Base-by-base conservation (phyloP, 1,140 invertebrate genomes). In the Dendrolimus punctatus region DNA sequence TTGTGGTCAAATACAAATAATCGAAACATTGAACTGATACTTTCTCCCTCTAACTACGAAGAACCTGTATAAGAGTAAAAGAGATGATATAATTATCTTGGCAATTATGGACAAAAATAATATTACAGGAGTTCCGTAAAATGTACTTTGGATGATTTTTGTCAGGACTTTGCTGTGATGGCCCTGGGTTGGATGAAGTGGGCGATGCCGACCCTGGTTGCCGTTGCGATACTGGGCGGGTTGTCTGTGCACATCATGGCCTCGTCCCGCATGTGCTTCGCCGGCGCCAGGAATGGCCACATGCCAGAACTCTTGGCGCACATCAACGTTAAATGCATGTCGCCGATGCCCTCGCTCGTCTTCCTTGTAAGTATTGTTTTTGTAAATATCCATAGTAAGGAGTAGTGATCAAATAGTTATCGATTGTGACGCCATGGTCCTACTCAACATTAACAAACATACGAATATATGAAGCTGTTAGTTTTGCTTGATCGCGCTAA, bases 241-340 rank as follows among this genome's bases (percentile, higher is more conserved):
- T 81, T 97, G 2, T 95, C 95, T 60, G 95, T 96, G 40, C 94
- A 95, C 60, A 95, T 97, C 44, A 97, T 97, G 91, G 93, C 95
- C n/a, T 95, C 93, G 8, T 93, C 94, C 37, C 88, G 96, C 56
- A 93, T 98, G 89, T 96, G 96, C 71, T 98, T 96, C 82, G 95
- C 96, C 7, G 96, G 95, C 46, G 96, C 96, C 0, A 89, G 95
- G 45, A 95, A 97, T 71, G 95, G 95, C 10, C 96, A 98, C 74
- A 93, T 98, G 81, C 96, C 96, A 0, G 88, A 90, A 6, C 87
- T 96, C 40, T 88, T 98, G 10, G 93, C 95, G 4, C 93, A 96
- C 73, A 95, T 98, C 55, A 96, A 95, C 76, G 87, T 95, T 0
- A 90, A 92, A 58, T 92, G 90, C 64, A 92, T 92, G 62, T 97